These are phyloP conservation scores for Xiphophorus couchianus DNA, from an alignment of 2,113 vertebrate species.

Conservation along the genomic window DNA sequence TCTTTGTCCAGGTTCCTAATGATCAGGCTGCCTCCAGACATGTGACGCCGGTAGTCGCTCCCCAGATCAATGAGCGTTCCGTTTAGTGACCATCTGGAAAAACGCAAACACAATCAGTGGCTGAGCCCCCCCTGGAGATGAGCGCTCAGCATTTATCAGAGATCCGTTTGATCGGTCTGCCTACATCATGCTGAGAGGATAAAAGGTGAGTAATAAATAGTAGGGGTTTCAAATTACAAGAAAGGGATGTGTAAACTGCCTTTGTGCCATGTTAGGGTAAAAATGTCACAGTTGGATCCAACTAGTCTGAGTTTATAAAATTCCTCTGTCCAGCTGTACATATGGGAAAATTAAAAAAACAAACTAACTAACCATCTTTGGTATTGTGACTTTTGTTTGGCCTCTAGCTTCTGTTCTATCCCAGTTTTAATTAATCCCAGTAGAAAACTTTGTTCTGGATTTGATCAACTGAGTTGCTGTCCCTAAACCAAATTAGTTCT, in stretches of 20 bases:
- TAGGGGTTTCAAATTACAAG: constrained; percentile 25
- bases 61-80: constrained; percentile 84
- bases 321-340: background rate
- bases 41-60: constrained; percentile 81
- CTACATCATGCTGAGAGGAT: constrained; percentile 60
- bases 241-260: background rate
- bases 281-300: background rate
- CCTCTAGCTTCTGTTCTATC: too few relatives aligned
- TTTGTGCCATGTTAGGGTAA: background rate
- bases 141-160: constrained; percentile 66
- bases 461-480: background rate
- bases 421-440: background rate
- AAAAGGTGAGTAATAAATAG: constrained; percentile 50
- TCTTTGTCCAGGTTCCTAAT: constrained; percentile 82
- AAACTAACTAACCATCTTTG: too few relatives aligned
- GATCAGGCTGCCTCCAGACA: constrained; percentile 85
- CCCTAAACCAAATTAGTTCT: too few relatives aligned
- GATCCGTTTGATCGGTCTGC: constrained; percentile 69
- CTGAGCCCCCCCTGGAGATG: constrained; percentile 65
- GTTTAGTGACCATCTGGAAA: constrained; percentile 89
- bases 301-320: constrained; percentile 3
- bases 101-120: constrained; percentile 84
- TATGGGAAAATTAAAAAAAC: background rate
- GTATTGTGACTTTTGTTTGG: background rate
- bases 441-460: background rate